Evolutionary conservation across 2,113 vertebrate genomes (phyloP), one percentile per base, ranked within the genome.

Genomic region (Ictidomys tridecemlineatus): DNA sequence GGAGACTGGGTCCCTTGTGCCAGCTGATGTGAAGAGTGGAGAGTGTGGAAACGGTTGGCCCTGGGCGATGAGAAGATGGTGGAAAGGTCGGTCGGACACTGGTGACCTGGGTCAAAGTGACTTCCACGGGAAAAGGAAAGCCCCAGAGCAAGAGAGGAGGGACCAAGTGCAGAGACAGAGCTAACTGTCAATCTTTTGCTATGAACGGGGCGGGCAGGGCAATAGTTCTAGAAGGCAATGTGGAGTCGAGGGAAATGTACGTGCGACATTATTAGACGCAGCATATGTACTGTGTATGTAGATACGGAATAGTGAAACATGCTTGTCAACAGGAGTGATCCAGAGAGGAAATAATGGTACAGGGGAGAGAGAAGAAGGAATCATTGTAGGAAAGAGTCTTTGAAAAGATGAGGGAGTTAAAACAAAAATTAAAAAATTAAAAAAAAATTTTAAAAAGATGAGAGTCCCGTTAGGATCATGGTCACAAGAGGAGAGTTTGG

Each of bases 121-220:
- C 67, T 61, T 77, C 20, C 42, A 6, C 26, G 20, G 42, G 30
- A 34, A 86, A 12, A 63, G 34, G 20, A n/a, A 32, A 85, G 48
- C 24, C 45, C 28, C 34, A 20, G 65, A 0, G 28, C 80, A 61
- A 53, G 84, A 53, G 20, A 24, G 3, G 5, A 37, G 63, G 34
- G 17, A 2, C 3, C 4, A 30, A 16, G 2, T 3, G 18, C 0
- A n/a, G 10, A 69, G 83, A 42, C 11, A 20, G 37, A 20, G 34
- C 7, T 4, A 30, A 22, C 18, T 56, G 58, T 2, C 13, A 53
- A 17, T 16, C 73, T 79, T 34, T 34, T 22, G 22, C 45, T 30
- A 26, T 18, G 37, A 7, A 42, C 5, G 3, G 17, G 30, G 10
- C 5, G 1, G 10, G 39, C 39, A 70, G 89, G 82, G n/a, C 30